Conservation (phyloP, 2,113 vertebrate genomes). For the Albula glossodonta region DNA sequence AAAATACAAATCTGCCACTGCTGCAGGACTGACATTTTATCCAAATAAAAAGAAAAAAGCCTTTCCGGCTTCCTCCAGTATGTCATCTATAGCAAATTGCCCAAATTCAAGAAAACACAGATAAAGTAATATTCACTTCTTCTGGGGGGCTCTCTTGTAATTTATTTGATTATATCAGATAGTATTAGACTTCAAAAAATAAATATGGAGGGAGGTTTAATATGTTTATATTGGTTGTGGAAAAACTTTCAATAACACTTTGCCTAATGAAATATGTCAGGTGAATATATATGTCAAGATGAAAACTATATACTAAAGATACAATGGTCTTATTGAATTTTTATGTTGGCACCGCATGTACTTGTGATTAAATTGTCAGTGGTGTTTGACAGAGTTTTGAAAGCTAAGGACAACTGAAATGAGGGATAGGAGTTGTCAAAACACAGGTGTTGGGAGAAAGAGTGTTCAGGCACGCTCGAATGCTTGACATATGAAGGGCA, state of each 20-base stretch:
- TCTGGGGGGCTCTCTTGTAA: not conserved
- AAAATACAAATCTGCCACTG: not conserved
- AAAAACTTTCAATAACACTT: not conserved
- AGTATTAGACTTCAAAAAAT: not conserved
- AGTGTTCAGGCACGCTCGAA: not conserved
- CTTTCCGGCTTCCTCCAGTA: not conserved
- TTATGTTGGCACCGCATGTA: not conserved
- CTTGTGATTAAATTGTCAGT: not conserved
- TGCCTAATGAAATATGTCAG: not conserved
- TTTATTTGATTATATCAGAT: not conserved
- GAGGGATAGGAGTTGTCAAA: conserved; percentile 10
- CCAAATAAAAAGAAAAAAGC: not conserved
- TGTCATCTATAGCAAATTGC: not conserved
- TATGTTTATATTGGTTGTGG: not conserved
- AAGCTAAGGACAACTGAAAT: not conserved
- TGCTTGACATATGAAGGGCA: conserved; percentile 1
- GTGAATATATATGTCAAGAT: not conserved
- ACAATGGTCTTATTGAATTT: not conserved
- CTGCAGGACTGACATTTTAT: not conserved
- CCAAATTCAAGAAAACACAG: not conserved
- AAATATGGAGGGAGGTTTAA: not conserved
- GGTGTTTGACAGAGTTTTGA: not conserved
- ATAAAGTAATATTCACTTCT: not conserved
- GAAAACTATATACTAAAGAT: not conserved
- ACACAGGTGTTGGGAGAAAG: not conserved